phyloP scores from a whole-genome alignment of 1,140 invertebrate species.

The Scaptodrosophila lebanonensis region DNA sequence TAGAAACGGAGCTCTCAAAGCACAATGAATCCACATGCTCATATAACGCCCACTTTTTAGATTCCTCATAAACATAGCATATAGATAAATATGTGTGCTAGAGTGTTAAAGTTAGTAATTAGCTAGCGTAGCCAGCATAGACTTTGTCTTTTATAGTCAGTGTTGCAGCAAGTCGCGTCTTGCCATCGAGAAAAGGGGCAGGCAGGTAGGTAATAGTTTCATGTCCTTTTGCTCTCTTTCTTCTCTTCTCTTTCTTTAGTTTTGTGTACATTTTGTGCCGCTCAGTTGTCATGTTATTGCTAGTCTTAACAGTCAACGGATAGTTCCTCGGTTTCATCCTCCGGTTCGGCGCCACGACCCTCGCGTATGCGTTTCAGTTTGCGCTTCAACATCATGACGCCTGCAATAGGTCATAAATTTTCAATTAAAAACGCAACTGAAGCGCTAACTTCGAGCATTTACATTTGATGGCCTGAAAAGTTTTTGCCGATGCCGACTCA shows the following conservation, averaged over 20 bases:
- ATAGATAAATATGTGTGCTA: constrained; percentile 1
- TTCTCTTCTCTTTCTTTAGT: background rate
- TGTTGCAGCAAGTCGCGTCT: constrained; percentile 10
- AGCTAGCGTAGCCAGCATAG: constrained; percentile 26
- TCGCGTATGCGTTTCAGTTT: constrained; percentile 75
- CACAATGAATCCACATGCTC: too few species aligned
- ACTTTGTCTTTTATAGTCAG: constrained; percentile 38
- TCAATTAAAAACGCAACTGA: background rate
- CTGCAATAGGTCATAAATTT: constrained; percentile 21
- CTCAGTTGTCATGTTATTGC: background rate
- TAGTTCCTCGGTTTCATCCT: constrained; percentile 64
- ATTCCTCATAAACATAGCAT: too few species aligned
- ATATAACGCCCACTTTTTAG: too few species aligned
- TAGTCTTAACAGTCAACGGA: constrained; percentile 19
- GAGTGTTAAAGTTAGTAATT: constrained; percentile 26
- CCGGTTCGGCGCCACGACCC: constrained; percentile 62
- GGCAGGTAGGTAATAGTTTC: constrained; percentile 1
- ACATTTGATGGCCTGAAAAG: constrained; percentile 76
- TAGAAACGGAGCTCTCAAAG: too few species aligned
- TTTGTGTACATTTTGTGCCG: constrained; percentile 17
- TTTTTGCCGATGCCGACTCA: constrained; percentile 66
- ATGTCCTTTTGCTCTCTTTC: constrained; percentile 35
- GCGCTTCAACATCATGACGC: constrained; percentile 74
- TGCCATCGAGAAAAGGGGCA: constrained; percentile 20
- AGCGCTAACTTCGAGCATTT: background rate